These are phyloP conservation scores for Epizoanthus fatuus DNA, from an alignment of 92 coral and sea anemone species.

Conservation along the genomic window DNA sequence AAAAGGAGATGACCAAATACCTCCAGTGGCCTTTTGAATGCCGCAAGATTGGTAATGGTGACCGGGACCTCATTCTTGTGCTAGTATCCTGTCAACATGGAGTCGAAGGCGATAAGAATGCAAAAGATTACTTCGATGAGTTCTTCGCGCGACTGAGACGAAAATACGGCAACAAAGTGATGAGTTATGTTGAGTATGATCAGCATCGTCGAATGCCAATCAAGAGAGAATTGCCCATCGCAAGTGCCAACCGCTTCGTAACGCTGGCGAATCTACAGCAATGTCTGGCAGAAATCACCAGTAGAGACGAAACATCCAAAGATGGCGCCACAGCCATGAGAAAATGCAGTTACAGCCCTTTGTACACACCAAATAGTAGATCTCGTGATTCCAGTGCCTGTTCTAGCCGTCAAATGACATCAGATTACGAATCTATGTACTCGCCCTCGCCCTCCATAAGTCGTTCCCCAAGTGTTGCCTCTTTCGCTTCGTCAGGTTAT, in stretches of 20 bases:
- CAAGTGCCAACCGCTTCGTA: background rate
- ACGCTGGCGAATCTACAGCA: background rate
- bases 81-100: conserved; percentile 4
- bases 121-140: conserved; percentile 26
- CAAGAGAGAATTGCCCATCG: background rate
- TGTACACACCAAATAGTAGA: background rate
- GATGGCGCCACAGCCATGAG: background rate
- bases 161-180: background rate
- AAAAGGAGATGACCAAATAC: background rate
- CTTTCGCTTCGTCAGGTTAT: conserved; percentile 31
- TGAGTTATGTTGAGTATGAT: background rate
- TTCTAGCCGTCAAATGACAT: background rate
- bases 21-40: conserved; percentile 28
- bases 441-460: conserved; percentile 1
- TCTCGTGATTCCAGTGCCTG: background rate
- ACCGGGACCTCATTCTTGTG: conserved; percentile 22
- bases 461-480: conserved; percentile 16
- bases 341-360: too few species aligned
- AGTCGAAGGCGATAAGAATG: background rate
- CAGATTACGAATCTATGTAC: conserved; percentile 6
- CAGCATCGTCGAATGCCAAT: background rate
- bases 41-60: background rate
- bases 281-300: background rate
- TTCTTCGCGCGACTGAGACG: background rate
- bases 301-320: background rate